A percentile compares a stretch with the other conserved stretches of the same genome.
phyloP scores from a whole-genome alignment of 2,113 vertebrate genomes.

The Notiomystis cincta region DNA sequence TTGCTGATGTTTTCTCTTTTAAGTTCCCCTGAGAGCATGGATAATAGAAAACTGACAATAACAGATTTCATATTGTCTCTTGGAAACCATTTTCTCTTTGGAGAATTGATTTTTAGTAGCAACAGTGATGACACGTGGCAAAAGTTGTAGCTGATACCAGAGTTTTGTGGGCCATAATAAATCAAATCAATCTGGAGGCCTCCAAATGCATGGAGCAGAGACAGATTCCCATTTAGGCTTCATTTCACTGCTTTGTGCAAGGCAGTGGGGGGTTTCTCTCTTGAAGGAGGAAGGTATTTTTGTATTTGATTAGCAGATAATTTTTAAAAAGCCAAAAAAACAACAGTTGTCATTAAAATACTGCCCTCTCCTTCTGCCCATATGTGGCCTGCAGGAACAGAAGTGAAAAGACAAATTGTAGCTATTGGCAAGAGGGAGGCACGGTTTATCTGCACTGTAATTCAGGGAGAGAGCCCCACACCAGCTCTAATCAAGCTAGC shows the following conservation, averaged over 20 bases:
- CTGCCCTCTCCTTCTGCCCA: not conserved
- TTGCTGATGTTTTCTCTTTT: constrained; percentile 67
- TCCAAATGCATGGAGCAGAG: not conserved
- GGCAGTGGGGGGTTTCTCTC: not conserved
- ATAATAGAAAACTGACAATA: constrained; percentile 75
- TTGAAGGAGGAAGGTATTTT: not conserved
- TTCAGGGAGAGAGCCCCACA: not conserved
- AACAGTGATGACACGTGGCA: constrained; percentile 68
- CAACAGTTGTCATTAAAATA: not conserved
- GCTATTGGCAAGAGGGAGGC: not conserved
- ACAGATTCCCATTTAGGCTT: constrained; percentile 4
- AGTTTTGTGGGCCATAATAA: constrained; percentile 69
- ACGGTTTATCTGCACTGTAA: not conserved
- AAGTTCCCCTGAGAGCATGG: constrained; percentile 41
- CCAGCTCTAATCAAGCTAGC: constrained; percentile 24
- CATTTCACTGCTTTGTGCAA: not conserved
- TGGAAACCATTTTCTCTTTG: constrained; percentile 44
- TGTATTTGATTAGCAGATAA: not conserved
- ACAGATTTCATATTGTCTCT: constrained; percentile 70
- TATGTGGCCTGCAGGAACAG: not conserved
- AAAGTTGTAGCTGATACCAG: constrained; percentile 71
- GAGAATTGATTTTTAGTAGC: constrained; percentile 80
- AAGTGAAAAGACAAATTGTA: not conserved
- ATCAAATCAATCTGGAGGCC: constrained; percentile 63
- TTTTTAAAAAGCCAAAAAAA: not conserved